Evolutionary conservation across 1,140 invertebrate genomes (phyloP), one percentile per base, ranked within the genome.

Genomic region (Mizuhopecten yessoensis): DNA sequence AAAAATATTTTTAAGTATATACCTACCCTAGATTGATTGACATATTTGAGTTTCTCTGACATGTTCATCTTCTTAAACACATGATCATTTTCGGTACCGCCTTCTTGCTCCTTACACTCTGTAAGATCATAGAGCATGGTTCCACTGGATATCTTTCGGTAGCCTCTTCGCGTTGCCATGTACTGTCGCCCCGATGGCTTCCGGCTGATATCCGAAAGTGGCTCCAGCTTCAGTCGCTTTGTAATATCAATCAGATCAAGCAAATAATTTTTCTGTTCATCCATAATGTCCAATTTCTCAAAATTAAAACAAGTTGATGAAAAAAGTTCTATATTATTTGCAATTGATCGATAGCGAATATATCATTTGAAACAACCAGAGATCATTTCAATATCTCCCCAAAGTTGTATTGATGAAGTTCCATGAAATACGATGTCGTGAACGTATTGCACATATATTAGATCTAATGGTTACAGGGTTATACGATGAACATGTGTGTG

Each of bases 121-220:
- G 57, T 75, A 9, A 75, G n/a, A n/a, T 75, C 57, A 75, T n/a
- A 29, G 5, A 75, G 57, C 57, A 75, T 75, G 57, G 57, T 75
- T 29, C 57, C 57, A 29, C 57, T 75, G n/a, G 57, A 75, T 75
- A 75, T 75, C 17, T 75, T 75, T 5, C 57, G 57, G 29, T 75
- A 75, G 0, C 57, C 57, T 75, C 57, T 23, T 75, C 57, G 1
- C 5, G 57, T 75, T 75, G 57, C 57, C 57, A 75, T 75, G 57
- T 75, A 75, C n/a, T 75, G 57, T 13, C 57, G n/a, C 29, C 57
- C 57, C 57, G 57, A 75, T 17, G 57, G 29, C 57, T 75, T 75
- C 57, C 57, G 57, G 23, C n/a, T 75, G 5, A 75, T 29, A 75
- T 75, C 57, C 57, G 57, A n/a, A 75, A 75, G 57, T 75, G 57